Percentiles rank a stretch among this genome's conserved stretches.
Conservation (phyloP, 2,797 vertebrate species). For the Thunnus albacares region DNA sequence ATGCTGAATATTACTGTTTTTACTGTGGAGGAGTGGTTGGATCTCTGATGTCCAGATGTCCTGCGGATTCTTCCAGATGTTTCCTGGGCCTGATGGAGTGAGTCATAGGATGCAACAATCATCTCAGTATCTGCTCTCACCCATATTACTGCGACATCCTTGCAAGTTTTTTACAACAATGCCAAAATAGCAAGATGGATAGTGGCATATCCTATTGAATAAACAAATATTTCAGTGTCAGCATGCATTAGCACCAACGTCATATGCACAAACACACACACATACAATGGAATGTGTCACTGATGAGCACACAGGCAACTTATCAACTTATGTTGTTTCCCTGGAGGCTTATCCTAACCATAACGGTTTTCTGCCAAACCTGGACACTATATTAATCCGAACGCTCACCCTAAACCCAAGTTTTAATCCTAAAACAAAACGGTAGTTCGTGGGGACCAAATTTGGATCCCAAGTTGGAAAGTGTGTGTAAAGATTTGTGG, state of each 20-base stretch:
- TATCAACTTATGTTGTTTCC: not conserved
- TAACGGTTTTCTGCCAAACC: not conserved
- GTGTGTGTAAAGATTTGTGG: not conserved
- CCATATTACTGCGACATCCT: not conserved
- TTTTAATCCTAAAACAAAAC: not conserved
- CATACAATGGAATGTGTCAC: no score
- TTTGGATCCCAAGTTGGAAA: not conserved
- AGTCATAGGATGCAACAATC: not conserved
- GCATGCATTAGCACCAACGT: not conserved
- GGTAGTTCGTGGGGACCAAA: not conserved
- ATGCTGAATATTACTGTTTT: not conserved
- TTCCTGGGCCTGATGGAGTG: not conserved
- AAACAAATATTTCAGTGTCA: not conserved
- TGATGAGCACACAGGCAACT: no score
- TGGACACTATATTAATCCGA: not conserved
- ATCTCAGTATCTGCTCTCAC: not conserved
- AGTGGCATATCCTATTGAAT: not conserved
- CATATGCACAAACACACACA: not conserved
- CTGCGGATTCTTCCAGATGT: conserved; percentile 29
- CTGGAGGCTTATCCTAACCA: not conserved
- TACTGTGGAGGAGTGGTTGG: not conserved
- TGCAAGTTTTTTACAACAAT: not conserved
- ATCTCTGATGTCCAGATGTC: conserved; percentile 26
- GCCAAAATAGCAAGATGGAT: not conserved
- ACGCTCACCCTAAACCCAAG: not conserved